Conservation (phyloP, 2,113 vertebrate species). For the Coregonus clupeaformis region DNA sequence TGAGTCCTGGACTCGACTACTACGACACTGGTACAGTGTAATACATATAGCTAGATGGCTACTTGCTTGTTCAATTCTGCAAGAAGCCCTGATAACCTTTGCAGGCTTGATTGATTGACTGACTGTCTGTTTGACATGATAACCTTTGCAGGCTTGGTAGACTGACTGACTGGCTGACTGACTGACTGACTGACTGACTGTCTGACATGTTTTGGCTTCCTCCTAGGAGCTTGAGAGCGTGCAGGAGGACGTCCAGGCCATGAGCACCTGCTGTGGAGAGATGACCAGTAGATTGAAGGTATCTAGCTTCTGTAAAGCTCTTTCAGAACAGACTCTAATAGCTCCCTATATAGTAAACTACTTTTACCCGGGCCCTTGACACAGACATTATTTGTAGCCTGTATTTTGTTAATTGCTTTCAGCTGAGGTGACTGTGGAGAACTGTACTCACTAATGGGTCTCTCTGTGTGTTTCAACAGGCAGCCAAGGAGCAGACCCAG, state of each 20-base stretch:
- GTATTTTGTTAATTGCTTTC: neutral
- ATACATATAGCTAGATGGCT: too few relatives aligned
- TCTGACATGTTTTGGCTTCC: neutral
- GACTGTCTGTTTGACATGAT: too few relatives aligned
- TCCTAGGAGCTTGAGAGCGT: conserved; percentile 92
- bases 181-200: too few relatives aligned
- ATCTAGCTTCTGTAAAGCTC: too few relatives aligned
- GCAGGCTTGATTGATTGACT: neutral
- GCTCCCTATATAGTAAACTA: too few relatives aligned
- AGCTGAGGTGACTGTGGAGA: neutral
- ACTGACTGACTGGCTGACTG: too few relatives aligned
- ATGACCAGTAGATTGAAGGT: conserved; percentile 81
- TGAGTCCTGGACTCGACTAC: too few relatives aligned
- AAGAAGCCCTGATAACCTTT: too few relatives aligned
- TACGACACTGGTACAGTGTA: too few relatives aligned
- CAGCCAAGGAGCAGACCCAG: conserved; percentile 95
- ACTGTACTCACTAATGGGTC: neutral
- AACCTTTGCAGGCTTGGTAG: too few relatives aligned
- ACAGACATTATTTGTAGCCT: neutral
- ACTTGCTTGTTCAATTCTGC: too few relatives aligned
- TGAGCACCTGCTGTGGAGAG: conserved; percentile 94
- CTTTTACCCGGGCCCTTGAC: neutral
- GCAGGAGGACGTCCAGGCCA: conserved; percentile 92
- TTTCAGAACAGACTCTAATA: too few relatives aligned
- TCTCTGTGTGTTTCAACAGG: conserved; percentile 74